These are phyloP conservation scores for Pachydiplax longipennis DNA, from an alignment of 2,888 invertebrate genomes.

Conservation along the genomic window DNA sequence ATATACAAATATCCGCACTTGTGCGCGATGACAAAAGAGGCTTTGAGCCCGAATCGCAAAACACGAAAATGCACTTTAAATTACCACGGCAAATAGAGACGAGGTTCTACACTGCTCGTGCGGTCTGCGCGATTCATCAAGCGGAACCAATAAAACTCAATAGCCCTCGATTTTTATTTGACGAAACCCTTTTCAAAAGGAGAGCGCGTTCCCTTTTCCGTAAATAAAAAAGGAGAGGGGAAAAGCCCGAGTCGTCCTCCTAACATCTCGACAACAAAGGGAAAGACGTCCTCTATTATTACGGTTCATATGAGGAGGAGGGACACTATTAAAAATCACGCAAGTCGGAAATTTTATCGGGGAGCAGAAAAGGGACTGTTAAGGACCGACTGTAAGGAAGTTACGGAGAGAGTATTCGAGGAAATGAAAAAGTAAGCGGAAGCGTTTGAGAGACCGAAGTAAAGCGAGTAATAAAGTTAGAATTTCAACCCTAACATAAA, in stretches of 20 bases:
- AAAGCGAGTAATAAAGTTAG: neutral
- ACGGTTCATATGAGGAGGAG: neutral
- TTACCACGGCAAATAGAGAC: neutral
- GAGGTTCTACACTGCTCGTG: neutral
- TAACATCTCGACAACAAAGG: constrained; percentile 8
- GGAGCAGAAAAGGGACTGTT: neutral
- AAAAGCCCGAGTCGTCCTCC: neutral
- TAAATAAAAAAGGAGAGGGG: neutral
- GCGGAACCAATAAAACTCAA: constrained; percentile 5
- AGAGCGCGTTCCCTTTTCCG: neutral
- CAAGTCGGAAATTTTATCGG: neutral
- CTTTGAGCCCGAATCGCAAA: neutral
- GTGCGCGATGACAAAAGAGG: neutral
- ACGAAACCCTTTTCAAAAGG: constrained; percentile 6
- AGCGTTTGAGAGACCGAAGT: neutral
- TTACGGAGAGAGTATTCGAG: neutral
- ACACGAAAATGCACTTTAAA: constrained; percentile 15
- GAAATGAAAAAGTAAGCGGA: neutral
- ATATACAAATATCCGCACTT: neutral
- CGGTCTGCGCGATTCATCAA: constrained; percentile 11
- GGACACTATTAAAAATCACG: constrained; percentile 3
- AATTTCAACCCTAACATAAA: no score
- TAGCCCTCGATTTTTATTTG: constrained; percentile 23
- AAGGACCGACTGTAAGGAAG: neutral
- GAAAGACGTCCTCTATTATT: neutral